These are phyloP conservation scores for Oxycera nigricornis DNA, from an alignment of 2,888 invertebrate genomes.

Conservation along the genomic window DNA sequence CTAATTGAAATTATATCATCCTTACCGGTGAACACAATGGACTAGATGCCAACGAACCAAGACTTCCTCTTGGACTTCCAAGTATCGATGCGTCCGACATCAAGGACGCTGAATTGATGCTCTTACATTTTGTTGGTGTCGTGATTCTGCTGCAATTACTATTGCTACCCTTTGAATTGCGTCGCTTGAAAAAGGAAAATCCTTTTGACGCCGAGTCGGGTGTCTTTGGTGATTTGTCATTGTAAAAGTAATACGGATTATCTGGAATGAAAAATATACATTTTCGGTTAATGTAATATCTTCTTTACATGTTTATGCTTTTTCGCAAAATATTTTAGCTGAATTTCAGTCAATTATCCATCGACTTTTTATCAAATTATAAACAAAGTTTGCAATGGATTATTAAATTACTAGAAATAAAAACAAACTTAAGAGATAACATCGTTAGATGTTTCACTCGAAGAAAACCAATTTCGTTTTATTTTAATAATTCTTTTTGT, in stretches of 20 bases:
- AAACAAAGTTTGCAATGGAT: too few species aligned
- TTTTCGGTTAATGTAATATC: too few species aligned
- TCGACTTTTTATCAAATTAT: too few species aligned
- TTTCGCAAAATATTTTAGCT: too few species aligned
- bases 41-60: slow-evolving; percentile 58
- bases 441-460: too few species aligned
- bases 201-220: slow-evolving; percentile 59
- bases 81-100: slow-evolving; percentile 58
- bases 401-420: too few species aligned
- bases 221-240: slow-evolving; percentile 60
- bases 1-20: background rate
- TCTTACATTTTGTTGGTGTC: slow-evolving; percentile 50
- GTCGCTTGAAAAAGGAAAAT: slow-evolving; percentile 60
- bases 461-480: too few species aligned
- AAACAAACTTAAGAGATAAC: too few species aligned
- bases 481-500: too few species aligned
- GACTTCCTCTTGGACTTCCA: slow-evolving; percentile 60
- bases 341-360: too few species aligned
- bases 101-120: slow-evolving; percentile 60
- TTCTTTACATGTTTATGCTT: too few species aligned
- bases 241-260: slow-evolving; percentile 61
- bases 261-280: slow-evolving; percentile 54
- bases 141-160: slow-evolving; percentile 47
- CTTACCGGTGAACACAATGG: slow-evolving; percentile 45
- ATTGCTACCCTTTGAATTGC: slow-evolving; percentile 58